These are phyloP conservation scores for Microtus agrestis DNA, from an alignment of 2,797 vertebrate genomes.

Conservation along the genomic window DNA sequence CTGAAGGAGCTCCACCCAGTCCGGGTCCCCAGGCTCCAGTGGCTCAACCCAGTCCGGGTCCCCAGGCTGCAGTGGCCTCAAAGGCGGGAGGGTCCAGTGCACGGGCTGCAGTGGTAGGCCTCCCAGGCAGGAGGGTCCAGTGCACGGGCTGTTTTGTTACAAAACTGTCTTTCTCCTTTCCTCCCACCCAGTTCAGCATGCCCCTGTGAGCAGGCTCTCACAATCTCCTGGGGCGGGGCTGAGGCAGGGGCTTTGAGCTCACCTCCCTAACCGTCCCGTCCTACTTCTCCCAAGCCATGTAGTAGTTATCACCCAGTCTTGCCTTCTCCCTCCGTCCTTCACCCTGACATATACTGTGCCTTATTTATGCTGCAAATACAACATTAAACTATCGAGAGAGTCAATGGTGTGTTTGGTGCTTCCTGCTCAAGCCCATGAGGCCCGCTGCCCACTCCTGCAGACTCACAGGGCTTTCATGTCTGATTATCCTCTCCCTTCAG, in stretches of 20 bases:
- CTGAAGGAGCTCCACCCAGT: constrained; percentile 54
- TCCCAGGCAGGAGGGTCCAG: constrained; percentile 62
- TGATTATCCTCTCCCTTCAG: background rate
- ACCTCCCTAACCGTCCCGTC: constrained; percentile 35
- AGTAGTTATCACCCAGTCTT: constrained; percentile 78
- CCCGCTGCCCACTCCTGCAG: background rate
- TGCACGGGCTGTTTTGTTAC: constrained; percentile 81
- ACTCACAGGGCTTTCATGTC: background rate
- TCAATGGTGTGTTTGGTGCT: constrained; percentile 73
- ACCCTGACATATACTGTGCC: constrained; percentile 89
- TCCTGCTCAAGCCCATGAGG: constrained; percentile 32
- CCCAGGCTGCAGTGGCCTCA: constrained; percentile 43
- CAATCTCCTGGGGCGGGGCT: constrained; percentile 77
- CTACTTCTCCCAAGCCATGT: constrained; percentile 52
- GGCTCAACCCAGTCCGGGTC: constrained; percentile 35
- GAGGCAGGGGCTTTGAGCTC: constrained; percentile 63
- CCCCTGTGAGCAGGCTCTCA: constrained; percentile 89
- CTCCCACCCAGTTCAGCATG: constrained; percentile 68
- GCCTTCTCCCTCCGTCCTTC: constrained; percentile 76
- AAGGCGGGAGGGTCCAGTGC: constrained; percentile 68
- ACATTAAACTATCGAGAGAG: constrained; percentile 89
- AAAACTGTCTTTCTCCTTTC: constrained; percentile 54
- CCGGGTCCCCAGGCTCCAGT: constrained; percentile 43
- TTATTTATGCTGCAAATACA: constrained; percentile 91
- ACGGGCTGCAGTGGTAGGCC: too few species aligned